Base-by-base conservation (phyloP, 2,888 invertebrate genomes). In the Mimumesa dahlbomi region DNA sequence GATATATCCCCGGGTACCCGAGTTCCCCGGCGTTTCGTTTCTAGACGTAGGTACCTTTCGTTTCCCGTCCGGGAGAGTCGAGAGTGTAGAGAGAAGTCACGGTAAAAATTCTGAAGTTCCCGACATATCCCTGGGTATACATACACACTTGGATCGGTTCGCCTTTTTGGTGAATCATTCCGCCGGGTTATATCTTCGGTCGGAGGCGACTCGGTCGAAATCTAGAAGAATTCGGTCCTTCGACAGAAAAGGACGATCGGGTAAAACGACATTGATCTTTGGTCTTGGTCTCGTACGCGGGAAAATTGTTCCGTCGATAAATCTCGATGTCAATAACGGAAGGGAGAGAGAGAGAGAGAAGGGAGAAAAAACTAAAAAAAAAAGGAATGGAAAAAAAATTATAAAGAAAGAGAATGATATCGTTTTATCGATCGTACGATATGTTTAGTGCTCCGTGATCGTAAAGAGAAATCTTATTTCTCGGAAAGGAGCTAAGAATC, bases 71-170 rank as follows among this genome's bases (percentile, higher is more conserved):
- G n/a, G 45, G 48, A n/a, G n/a, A n/a, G 56, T 57, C 56, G 42
- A 50, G 48, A 16, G 42, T 6, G 29, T 42, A 45, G n/a, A 16
- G 38, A 22, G 43, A 13, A n/a, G 13, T n/a, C 31, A 16, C 46
- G 19, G 43, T 59, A 58, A 71, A 71, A 71, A 61, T n/a, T 65
- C 59, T 45, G 6, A 65, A 61, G 56, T 58, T 54, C 56, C 59
- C 58, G 72, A 48, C 4, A 7, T 7, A 45, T 38, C 14, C 43
- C 46, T 46, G 31, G 22, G 58, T 25, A 48, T 5, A 62, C 62
- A n/a, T n/a, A n/a, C n/a, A n/a, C n/a, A n/a, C n/a, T 57, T 38
- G 61, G 68, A 69, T 57, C 65, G 54, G 43, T 48, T 46, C 63
- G 46, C 48, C 59, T n/a, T n/a, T n/a, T 18, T 31, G 53, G 40